Percentiles rank a stretch among this genome's conserved stretches.
phyloP scores from a whole-genome alignment of 2,113 vertebrate species.

The Picathartes gymnocephalus region DNA sequence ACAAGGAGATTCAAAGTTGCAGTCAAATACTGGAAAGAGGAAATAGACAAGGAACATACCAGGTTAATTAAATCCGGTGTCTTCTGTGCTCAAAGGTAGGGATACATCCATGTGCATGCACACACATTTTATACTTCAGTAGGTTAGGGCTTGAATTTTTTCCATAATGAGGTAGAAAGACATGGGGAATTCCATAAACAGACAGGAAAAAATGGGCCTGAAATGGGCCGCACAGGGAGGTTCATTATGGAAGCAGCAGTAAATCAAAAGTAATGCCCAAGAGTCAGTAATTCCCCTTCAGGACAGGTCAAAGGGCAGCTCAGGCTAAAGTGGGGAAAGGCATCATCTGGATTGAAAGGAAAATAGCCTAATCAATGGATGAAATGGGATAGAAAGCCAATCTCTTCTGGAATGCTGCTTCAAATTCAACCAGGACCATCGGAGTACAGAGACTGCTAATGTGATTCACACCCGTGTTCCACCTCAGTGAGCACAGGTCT shows the following conservation, averaged over 20 bases:
- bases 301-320: not conserved
- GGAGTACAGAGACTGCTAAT: not conserved
- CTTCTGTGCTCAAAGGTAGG: not conserved
- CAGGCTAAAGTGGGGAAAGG: not conserved
- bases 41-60: not conserved
- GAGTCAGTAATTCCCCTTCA: not conserved
- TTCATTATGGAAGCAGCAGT: not conserved
- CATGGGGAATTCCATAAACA: not conserved
- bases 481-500: not conserved
- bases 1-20: slow-evolving; percentile 78
- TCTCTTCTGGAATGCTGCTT: not conserved
- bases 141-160: not conserved
- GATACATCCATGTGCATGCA: not conserved
- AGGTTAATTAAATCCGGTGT: not conserved
- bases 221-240: not conserved
- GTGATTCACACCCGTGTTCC: not conserved
- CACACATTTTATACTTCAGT: not conserved
- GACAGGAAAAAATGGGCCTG: not conserved
- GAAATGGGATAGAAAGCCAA: not conserved
- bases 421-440: not conserved
- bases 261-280: not conserved
- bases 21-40: slow-evolving; percentile 74
- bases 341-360: not conserved
- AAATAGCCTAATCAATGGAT: not conserved
- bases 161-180: not conserved